Base-by-base conservation (phyloP, 2,888 invertebrate species). In the Pristionchus exspectatus region DNA sequence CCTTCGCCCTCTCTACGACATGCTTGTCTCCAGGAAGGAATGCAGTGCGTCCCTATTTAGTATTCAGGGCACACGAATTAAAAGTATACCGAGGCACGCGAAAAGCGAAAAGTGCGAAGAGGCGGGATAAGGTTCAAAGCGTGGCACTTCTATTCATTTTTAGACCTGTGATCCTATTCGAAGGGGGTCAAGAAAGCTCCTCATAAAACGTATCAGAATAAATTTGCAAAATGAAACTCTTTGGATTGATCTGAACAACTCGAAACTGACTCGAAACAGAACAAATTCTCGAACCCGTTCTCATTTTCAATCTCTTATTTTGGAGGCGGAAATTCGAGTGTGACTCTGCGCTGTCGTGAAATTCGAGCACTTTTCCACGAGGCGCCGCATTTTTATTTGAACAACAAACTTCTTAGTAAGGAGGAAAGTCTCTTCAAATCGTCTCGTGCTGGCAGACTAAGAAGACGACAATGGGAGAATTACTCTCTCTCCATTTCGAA, bases 301-400 rank as follows among this genome's bases (percentile, higher is more conserved):
- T n/a, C 63, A n/a, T n/a, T n/a, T 9, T n/a, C 9, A n/a, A 63
- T 63, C 63, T 63, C 63, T 21, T 63, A 63, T n/a, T 63, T 63
- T 21, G 24, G 10, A n/a, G 63, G 63, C 63, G 63, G 63, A 63
- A 63, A 63, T 24, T 21, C 24, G 66, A 66, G 69, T 69, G 69
- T 12, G 44, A 50, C 44, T 3, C 44, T 50, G 30, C 69, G 69
- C 69, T 63, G 24, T 27, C 3, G 24, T 12, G 69, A 69, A 69
- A 69, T 69, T 21, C 69, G 69, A 69, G 69, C 30, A 30, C 69
- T 69, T 69, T 69, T 69, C 69, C 69, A 69, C 69, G 69, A 69
- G 69, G 69, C 27, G 69, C 1, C 30, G 27, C 69, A 69, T 69
- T 27, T 30, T 69, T 69, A 69, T 69, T 69, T 69, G 69, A 69